Conservation (phyloP, 2,888 invertebrate genomes). For the Dendrolimus houi region DNA sequence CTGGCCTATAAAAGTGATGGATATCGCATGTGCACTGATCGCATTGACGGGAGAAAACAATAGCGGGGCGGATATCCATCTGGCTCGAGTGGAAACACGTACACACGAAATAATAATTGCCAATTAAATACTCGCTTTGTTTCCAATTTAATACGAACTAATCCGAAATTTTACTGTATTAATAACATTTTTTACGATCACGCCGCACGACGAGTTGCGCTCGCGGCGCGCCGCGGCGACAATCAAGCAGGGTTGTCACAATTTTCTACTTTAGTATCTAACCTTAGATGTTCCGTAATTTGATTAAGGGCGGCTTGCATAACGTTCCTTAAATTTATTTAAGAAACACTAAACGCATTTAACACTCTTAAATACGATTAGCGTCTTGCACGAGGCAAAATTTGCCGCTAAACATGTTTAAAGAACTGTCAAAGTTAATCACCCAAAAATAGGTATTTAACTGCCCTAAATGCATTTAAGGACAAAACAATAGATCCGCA, state of each 20-base stretch:
- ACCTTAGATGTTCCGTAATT: no score
- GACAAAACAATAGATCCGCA: no score
- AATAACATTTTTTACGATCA: conserved; percentile 67
- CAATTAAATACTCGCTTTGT: conserved; percentile 72
- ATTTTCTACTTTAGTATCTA: no score
- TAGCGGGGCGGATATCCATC: conserved; percentile 32
- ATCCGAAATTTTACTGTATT: conserved; percentile 73
- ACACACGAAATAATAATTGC: conserved; percentile 46
- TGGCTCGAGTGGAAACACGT: conserved; percentile 18
- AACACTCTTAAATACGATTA: no score
- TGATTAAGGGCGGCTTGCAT: no score
- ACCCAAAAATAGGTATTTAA: no score
- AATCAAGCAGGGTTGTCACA: conserved; percentile 30
- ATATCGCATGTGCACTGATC: conserved; percentile 15
- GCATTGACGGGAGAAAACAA: conserved; percentile 37
- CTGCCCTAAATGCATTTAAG: no score
- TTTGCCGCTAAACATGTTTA: no score
- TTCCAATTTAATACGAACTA: conserved; percentile 69
- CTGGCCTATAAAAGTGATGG: not conserved
- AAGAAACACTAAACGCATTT: no score
- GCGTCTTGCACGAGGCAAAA: no score
- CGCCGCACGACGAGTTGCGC: conserved; percentile 7
- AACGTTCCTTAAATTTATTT: no score
- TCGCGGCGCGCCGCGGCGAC: conserved; percentile 23
- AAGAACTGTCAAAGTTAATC: no score